Evolutionary conservation across 2,797 vertebrate species (phyloP).

Genomic region (Cryptoblepharus egeriae): DNA sequence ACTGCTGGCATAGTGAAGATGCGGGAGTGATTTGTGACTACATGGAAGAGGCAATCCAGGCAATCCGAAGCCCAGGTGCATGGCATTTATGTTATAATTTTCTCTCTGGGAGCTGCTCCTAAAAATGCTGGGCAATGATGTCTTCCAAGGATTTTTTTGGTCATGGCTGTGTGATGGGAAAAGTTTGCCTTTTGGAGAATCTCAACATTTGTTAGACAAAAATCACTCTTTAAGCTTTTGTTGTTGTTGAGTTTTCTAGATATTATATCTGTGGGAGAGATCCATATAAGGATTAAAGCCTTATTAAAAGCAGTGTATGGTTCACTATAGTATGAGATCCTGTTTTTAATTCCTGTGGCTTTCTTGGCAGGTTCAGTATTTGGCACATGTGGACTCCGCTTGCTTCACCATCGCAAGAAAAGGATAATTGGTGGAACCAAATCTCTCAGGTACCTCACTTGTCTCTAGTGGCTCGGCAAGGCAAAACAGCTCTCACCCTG

Average conservation of each 20-base stretch:
- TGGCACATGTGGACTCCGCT: constrained; percentile 70
- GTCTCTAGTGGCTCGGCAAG: background rate
- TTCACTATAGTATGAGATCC: background rate
- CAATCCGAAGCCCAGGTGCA: constrained; percentile 57
- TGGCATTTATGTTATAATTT: background rate
- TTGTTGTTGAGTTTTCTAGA: background rate
- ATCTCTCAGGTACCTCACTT: constrained; percentile 80
- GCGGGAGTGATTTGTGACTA: constrained; percentile 89
- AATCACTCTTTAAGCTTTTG: background rate
- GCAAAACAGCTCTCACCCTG: background rate
- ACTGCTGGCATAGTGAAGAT: constrained; percentile 86
- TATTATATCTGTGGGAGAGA: background rate
- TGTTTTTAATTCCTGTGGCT: constrained; percentile 27
- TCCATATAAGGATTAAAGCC: background rate
- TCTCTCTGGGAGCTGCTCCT: background rate
- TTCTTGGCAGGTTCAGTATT: constrained; percentile 59
- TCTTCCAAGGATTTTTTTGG: background rate
- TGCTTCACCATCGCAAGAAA: constrained; percentile 77
- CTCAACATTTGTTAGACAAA: background rate
- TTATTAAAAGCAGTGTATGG: too few relatives aligned
- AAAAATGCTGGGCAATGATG: background rate
- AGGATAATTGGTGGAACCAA: constrained; percentile 89
- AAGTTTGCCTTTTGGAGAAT: background rate
- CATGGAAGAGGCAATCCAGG: constrained; percentile 73
- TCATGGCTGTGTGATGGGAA: background rate